A percentile compares a stretch with the other conserved stretches of the same genome.
Conservation (phyloP, 1,140 invertebrate species). For the Acyrthosiphon pisum region DNA sequence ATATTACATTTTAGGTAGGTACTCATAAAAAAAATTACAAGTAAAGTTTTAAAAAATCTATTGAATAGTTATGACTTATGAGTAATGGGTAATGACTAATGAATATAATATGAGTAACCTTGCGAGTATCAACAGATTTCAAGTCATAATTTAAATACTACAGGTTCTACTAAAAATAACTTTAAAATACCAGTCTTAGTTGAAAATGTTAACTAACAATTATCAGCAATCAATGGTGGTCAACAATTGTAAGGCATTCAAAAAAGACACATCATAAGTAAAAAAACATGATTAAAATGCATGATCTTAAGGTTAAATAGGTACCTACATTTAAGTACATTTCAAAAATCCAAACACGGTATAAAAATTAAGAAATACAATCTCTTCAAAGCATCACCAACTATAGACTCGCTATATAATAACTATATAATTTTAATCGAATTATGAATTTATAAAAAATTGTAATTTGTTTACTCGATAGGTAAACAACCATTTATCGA, state of each 20-base stretch:
- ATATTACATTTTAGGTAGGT: background rate
- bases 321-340: too few relatives aligned
- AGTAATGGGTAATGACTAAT: background rate
- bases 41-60: background rate
- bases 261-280: background rate
- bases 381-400: background rate
- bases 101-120: background rate
- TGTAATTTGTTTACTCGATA: background rate
- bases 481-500: too few relatives aligned
- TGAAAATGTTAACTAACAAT: background rate
- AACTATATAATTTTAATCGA: too few relatives aligned
- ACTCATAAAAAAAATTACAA: background rate
- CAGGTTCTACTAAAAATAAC: background rate
- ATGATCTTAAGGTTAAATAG: background rate
- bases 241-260: background rate
- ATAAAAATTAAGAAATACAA: background rate
- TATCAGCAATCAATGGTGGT: background rate
- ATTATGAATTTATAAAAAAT: background rate
- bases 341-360: too few relatives aligned
- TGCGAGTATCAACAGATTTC: background rate
- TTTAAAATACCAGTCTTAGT: background rate
- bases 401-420: too few relatives aligned
- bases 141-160: background rate
- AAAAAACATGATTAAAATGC: background rate
- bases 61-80: background rate